Evolutionary conservation across 1,140 invertebrate genomes (phyloP), one percentile per base, ranked within the genome.

Genomic region (Zophobas morio): DNA sequence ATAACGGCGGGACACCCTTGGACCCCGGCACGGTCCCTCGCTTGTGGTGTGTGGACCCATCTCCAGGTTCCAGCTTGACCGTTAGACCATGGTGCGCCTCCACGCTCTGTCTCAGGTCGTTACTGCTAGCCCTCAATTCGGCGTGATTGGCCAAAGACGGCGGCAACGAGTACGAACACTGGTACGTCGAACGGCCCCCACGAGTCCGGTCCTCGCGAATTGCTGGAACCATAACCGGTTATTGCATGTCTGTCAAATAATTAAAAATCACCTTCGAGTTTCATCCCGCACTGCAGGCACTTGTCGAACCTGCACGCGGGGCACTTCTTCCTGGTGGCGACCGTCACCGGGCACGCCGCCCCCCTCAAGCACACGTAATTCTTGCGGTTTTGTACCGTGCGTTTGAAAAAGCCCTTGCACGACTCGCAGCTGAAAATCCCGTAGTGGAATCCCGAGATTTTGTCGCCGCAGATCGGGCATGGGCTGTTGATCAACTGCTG

Each of bases 341-440:
- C 95, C 1, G 94, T 96, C 8, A 98, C 95, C 1, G 95, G 94
- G 88, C 98, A 99, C 71, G 93, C 93, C 0, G 95, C 95, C 8
- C 96, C 96, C 54, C 96, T 91, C 56, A 98, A 90, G 86, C 98
- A 99, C 76, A 96, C 94, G 87, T 99, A 99, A 85, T 97, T 96
- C 88, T 99, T 98, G 70, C 97, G 92, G 86, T 99, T 99, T 88
- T 99, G 97, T 1, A 99, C 98, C 51, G 97, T 99, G 78, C 98
- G 90, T 87, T 99, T 99, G 88, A 99, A 99, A 87, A 99, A 99
- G 1, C 98, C 98, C 89, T 99, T 99, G 86, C 94, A 99, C 6
- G 95, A 97, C 85, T 99, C 97, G 88, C 97, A 99, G 6, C 96
- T 97, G 87, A 98, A 98, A 81, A 99, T 98, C 6, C 96, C 96